Percentiles rank a stretch among this genome's conserved stretches.
These are phyloP conservation scores for Sebastes flavidus DNA, from an alignment of 2,797 vertebrate species.

Conservation along the genomic window DNA sequence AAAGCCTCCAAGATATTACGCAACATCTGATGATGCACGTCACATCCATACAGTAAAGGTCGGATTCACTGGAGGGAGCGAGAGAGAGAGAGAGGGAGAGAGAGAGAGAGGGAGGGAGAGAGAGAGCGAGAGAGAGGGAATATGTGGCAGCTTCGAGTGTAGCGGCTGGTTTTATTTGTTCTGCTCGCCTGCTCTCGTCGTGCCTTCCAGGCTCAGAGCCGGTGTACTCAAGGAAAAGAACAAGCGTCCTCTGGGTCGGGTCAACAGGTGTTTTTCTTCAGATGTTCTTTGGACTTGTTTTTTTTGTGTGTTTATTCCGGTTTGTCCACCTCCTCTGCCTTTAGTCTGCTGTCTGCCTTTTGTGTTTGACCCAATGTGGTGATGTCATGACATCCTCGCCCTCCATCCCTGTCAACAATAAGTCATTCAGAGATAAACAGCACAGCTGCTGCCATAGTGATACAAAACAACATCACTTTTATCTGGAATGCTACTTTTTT, in stretches of 20 bases:
- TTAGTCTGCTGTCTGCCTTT: background rate
- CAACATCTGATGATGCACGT: constrained; percentile 55
- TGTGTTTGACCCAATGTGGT: constrained; percentile 13
- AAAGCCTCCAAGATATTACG: constrained; percentile 60
- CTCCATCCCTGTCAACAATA: background rate
- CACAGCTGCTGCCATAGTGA: background rate
- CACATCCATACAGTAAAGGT: constrained; percentile 56
- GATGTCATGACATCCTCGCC: constrained; percentile 6
- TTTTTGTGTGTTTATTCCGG: background rate
- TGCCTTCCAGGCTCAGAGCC: constrained; percentile 25
- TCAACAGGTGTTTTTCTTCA: constrained; percentile 35
- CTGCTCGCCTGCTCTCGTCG: background rate
- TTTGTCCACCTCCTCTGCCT: constrained; percentile 10
- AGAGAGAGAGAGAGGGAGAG: too few species aligned
- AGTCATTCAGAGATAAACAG: background rate
- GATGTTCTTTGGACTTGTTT: background rate
- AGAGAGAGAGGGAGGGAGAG: background rate
- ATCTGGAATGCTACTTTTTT: background rate
- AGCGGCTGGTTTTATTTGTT: constrained; percentile 37
- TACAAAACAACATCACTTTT: background rate
- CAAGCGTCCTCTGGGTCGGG: constrained; percentile 17
- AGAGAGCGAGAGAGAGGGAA: background rate
- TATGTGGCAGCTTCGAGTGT: background rate
- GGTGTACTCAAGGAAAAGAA: constrained; percentile 9
- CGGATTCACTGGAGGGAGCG: background rate